Evolutionary conservation across 2,888 invertebrate genomes (phyloP), one percentile per base, ranked within the genome.

Genomic region (Hetaerina titia): DNA sequence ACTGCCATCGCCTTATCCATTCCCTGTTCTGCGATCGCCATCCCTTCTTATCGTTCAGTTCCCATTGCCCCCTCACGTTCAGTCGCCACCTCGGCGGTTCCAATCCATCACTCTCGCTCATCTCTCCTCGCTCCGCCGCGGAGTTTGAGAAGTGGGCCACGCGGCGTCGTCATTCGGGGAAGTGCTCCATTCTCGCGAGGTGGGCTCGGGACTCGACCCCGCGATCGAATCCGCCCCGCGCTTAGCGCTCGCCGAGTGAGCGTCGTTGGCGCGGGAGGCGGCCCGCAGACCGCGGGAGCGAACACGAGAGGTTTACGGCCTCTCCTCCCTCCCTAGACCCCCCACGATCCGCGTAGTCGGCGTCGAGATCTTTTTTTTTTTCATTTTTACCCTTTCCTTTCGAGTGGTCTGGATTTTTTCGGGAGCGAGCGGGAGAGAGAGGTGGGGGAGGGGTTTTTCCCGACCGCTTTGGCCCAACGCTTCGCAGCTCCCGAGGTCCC

Each of bases 91-190:
- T 31, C 31, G 13, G 81, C 11, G 81, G 25, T 81, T 81, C 81
- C 81, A 81, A 81, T 81, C 81, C 81, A 81, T 81, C 81, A 81
- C 81, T 81, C 81, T 81, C 81, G 4, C 11, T 31, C 31, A 25
- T 4, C 81, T 25, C 74, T 31, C 31, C 9, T 81, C 81, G 25
- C 81, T 22, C 13, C 25, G 45, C 31, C 31, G 81, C 60, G 31
- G 81, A 19, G 25, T 81, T 81, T 81, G 13, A 31, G 31, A 81
- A 81, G 31, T 81, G 81, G 81, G 81, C 81, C 81, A 81, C 81
- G 81, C 25, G n/a, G 69, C 8, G 22, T 6, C 81, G 81, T 81
- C 81, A 81, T 81, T 81, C 81, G 11, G 31, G 25, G 81, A 31
- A 81, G 81, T 81, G 81, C 25, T 81, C 31, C 69, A n/a, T 22